Percentiles rank a stretch among this genome's conserved stretches.
phyloP scores from a whole-genome alignment of 2,888 invertebrate genomes.

The Drosophila kanekoi region DNA sequence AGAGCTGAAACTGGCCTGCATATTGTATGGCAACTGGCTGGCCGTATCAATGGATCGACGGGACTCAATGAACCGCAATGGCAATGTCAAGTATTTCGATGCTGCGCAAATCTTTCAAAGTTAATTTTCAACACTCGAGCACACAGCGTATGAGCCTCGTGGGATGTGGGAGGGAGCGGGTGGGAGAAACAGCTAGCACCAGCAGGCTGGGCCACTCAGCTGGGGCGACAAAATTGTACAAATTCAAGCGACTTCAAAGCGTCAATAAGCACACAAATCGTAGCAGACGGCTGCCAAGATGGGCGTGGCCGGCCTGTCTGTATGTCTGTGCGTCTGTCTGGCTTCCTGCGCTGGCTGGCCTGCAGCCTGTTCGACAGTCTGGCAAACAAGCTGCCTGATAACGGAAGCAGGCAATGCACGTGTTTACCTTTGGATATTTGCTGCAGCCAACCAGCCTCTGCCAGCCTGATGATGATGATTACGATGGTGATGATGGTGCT shows the following conservation, averaged over 20 bases:
- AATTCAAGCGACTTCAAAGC: conserved; percentile 76
- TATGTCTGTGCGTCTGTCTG: conserved; percentile 5
- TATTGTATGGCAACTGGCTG: conserved; percentile 13
- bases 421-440: conserved; percentile 75
- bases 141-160: conserved; percentile 10
- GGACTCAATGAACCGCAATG: conserved; percentile 65
- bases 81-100: conserved; percentile 68
- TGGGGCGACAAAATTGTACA: conserved; percentile 70
- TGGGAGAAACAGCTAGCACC: background rate
- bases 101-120: conserved; percentile 70
- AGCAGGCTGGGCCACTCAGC: conserved; percentile 28
- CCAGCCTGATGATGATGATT: conserved; percentile 25
- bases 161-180: background rate
- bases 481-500: conserved; percentile 20
- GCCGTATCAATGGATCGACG: conserved; percentile 29
- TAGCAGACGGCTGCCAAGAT: conserved; percentile 23
- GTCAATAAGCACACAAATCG: conserved; percentile 72
- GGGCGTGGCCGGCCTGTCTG: conserved; percentile 37
- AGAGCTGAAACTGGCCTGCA: conserved; percentile 14
- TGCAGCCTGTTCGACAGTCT: conserved; percentile 35
- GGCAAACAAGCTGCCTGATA: conserved; percentile 76
- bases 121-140: conserved; percentile 71
- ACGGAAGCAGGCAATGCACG: conserved; percentile 77
- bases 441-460: conserved; percentile 28
- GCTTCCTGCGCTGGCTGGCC: conserved; percentile 16